phyloP scores from a whole-genome alignment of 2,797 vertebrate genomes.

The Phalanger gymnotis region DNA sequence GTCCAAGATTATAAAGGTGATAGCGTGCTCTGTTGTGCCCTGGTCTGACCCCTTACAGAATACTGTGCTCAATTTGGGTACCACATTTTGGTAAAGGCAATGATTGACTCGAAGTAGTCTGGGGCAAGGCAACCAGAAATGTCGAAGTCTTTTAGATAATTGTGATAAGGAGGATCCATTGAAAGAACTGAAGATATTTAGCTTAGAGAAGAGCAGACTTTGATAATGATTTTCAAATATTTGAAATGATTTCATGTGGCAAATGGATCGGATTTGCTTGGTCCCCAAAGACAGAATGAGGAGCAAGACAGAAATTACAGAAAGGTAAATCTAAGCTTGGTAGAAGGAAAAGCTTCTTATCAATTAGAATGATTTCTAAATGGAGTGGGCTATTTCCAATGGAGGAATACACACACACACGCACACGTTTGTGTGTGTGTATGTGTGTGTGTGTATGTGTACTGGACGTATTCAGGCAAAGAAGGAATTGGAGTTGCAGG shows the following conservation, averaged over 20 bases:
- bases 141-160: not conserved
- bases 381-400: not conserved
- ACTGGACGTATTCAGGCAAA: not conserved
- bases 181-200: not conserved
- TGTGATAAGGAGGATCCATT: not conserved
- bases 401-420: not conserved
- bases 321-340: not conserved
- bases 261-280: not conserved
- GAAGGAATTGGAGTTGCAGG: not conserved
- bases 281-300: not conserved
- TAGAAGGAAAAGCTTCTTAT: not conserved
- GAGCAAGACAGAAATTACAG: not conserved
- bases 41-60: not conserved
- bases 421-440: not conserved
- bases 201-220: not conserved
- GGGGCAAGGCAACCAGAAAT: not conserved
- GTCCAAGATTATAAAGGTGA: not conserved
- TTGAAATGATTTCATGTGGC: not conserved
- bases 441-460: too few relatives aligned
- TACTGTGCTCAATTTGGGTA: not conserved
- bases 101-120: not conserved
- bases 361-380: not conserved
- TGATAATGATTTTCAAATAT: not conserved
- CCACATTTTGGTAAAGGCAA: not conserved
- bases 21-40: not conserved